Conservation (phyloP, 2,888 invertebrate genomes). For the Nesidiocoris tenuis region DNA sequence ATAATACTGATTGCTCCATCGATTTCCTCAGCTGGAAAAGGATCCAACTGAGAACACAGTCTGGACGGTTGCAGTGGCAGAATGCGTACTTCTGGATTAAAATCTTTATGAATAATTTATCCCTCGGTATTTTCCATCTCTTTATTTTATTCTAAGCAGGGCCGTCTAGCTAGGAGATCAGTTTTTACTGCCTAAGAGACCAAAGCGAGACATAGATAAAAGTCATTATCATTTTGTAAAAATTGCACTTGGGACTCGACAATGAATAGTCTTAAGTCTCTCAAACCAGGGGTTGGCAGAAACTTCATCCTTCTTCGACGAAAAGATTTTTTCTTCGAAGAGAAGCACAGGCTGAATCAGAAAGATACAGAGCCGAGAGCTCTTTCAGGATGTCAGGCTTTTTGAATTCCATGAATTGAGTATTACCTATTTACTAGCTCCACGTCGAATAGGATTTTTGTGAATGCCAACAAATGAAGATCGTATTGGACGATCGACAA, state of each 20-base stretch:
- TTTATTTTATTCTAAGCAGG: slow-evolving; percentile 11
- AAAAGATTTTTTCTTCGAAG: neutral
- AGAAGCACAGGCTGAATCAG: too few species aligned
- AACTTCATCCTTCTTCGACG: neutral
- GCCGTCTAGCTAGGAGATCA: neutral
- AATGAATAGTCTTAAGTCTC: neutral
- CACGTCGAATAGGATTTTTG: too few species aligned
- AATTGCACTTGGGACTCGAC: neutral
- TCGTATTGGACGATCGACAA: too few species aligned
- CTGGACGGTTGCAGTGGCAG: too few species aligned
- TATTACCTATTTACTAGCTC: too few species aligned
- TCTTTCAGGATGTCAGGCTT: too few species aligned
- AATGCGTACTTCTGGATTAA: slow-evolving; percentile 3
- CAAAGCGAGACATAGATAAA: slow-evolving; percentile 3
- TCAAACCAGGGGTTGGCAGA: neutral
- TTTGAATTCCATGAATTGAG: too few species aligned
- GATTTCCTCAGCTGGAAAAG: slow-evolving; percentile 16
- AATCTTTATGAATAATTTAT: slow-evolving; percentile 30
- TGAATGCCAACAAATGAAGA: too few species aligned
- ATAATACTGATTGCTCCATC: slow-evolving; percentile 38
- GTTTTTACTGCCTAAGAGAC: slow-evolving; percentile 1
- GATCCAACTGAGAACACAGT: too few species aligned
- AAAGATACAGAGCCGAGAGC: too few species aligned
- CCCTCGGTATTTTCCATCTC: slow-evolving; percentile 1
- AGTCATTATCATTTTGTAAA: slow-evolving; percentile 12